Percentiles rank a stretch among this genome's conserved stretches.
phyloP scores from a whole-genome alignment of 2,113 vertebrate genomes.

The Hirundichthys speculiger region DNA sequence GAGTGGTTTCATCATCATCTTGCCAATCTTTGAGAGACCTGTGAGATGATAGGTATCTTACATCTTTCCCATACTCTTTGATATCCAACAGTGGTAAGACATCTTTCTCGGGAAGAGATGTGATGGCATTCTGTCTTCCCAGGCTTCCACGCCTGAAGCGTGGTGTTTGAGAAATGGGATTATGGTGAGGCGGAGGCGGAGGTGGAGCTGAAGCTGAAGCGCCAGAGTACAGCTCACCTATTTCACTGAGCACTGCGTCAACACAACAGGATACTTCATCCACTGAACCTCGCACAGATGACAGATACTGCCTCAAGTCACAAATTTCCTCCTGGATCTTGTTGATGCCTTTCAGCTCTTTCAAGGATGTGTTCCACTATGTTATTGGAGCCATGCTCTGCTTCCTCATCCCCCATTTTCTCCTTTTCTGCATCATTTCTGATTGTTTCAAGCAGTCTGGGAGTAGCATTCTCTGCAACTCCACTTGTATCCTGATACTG shows the following conservation, averaged over 20 bases:
- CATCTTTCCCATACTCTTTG: constrained; percentile 39
- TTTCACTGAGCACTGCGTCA: constrained; percentile 92
- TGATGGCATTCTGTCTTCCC: constrained; percentile 66
- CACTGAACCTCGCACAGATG: constrained; percentile 91
- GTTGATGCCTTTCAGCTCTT: constrained; percentile 94
- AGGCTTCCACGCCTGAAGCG: constrained; percentile 58
- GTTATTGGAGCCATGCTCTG: constrained; percentile 65
- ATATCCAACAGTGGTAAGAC: constrained; percentile 44
- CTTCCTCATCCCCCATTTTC: constrained; percentile 36
- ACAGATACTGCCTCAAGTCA: constrained; percentile 91
- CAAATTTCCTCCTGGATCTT: constrained; percentile 96
- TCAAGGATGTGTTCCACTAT: constrained; percentile 93
- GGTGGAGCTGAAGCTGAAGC: no score
- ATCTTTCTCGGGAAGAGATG: constrained; percentile 38
- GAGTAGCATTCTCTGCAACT: constrained; percentile 65
- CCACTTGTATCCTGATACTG: constrained; percentile 49
- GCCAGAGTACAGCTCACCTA: constrained; percentile 87
- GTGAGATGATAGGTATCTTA: background rate
- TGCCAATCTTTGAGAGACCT: constrained; percentile 41
- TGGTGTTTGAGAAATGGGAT: constrained; percentile 64
- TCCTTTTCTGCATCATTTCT: constrained; percentile 37
- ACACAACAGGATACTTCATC: constrained; percentile 96
- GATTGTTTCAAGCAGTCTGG: constrained; percentile 50
- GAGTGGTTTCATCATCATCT: constrained; percentile 6
- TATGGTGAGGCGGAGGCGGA: constrained; percentile 29